These are phyloP conservation scores for Coptodon rendalli DNA, from an alignment of 2,113 vertebrate species.

Conservation along the genomic window DNA sequence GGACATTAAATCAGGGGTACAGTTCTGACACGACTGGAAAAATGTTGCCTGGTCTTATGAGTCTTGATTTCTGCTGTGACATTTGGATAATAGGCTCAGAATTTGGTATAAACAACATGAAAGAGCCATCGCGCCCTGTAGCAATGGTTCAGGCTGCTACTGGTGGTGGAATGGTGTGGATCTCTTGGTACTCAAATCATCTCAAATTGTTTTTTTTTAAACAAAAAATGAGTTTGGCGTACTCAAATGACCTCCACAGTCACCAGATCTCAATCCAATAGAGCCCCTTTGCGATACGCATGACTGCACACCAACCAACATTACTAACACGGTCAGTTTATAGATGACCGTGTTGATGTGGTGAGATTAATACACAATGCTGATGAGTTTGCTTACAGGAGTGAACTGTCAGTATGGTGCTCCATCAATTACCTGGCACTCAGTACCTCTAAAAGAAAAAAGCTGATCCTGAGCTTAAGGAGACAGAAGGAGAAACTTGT, in stretches of 20 bases:
- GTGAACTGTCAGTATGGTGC: background rate
- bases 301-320: background rate
- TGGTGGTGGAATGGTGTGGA: background rate
- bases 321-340: background rate
- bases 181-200: background rate
- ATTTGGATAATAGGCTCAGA: background rate
- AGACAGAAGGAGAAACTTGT: background rate
- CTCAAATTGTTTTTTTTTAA: background rate
- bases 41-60: background rate
- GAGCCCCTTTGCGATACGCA: background rate
- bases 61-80: background rate
- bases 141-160: background rate
- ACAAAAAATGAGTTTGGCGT: background rate
- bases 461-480: background rate
- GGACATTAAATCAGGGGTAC: background rate
- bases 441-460: background rate
- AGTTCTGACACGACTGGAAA: background rate
- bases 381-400: background rate
- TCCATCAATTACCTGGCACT: background rate
- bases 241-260: background rate
- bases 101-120: background rate
- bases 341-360: background rate
- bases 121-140: background rate
- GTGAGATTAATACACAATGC: fast-evolving
- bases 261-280: background rate